Evolutionary conservation across 2,797 vertebrate species (phyloP).

Genomic region (Coreius guichenoti): DNA sequence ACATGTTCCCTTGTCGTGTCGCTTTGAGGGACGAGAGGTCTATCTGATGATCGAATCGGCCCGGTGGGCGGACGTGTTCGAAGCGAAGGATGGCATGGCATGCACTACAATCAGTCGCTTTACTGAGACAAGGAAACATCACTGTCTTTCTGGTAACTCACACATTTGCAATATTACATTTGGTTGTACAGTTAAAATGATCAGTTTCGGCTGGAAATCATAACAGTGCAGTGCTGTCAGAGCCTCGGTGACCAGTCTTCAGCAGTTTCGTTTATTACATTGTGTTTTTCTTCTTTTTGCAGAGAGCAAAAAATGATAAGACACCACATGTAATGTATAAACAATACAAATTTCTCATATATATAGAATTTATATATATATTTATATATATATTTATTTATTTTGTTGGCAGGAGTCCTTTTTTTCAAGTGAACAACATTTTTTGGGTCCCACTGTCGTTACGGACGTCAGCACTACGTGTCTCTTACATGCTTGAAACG

Average conservation of each 20-base stretch:
- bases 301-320: conserved; percentile 84
- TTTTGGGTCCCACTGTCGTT: conserved; percentile 81
- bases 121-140: conserved; percentile 72
- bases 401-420: conserved; percentile 88
- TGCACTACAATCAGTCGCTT: conserved; percentile 79
- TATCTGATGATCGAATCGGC: conserved; percentile 70
- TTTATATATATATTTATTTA: conserved; percentile 60
- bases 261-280: conserved; percentile 63
- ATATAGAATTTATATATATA: conserved; percentile 66
- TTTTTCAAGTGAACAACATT: conserved; percentile 76
- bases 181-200: conserved; percentile 70
- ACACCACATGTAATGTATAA: conserved; percentile 95
- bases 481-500: conserved; percentile 84
- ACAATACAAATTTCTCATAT: conserved; percentile 88
- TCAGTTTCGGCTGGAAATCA: conserved; percentile 66
- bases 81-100: conserved; percentile 79
- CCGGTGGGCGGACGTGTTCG: conserved; percentile 68
- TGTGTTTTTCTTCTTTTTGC: conserved; percentile 79
- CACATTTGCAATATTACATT: conserved; percentile 67
- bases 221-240: conserved; percentile 67
- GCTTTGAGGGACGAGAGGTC: conserved; percentile 59
- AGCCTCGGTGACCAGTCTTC: conserved; percentile 65
- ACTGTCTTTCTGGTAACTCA: conserved; percentile 71
- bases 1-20: conserved; percentile 63
- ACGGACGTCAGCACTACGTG: conserved; percentile 73